These are phyloP conservation scores for Clarias pachynema DNA, from an alignment of 2,797 vertebrate species.

Conservation along the genomic window DNA sequence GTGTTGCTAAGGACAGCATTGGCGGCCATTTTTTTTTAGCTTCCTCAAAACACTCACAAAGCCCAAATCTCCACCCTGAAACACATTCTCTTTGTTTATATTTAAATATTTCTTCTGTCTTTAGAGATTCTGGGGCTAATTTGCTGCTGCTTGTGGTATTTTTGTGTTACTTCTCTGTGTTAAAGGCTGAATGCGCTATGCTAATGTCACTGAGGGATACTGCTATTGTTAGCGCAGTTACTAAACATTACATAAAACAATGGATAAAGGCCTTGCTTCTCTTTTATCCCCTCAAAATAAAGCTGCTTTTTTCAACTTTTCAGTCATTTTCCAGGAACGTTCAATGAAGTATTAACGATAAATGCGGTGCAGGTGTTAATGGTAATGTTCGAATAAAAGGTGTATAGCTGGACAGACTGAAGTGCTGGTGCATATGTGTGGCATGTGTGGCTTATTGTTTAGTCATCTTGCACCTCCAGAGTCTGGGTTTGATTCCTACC, in stretches of 20 bases:
- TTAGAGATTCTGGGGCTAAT: neutral
- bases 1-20: neutral
- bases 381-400: neutral
- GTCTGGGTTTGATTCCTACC: no score
- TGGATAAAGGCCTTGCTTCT: neutral
- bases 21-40: neutral
- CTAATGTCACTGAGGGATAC: neutral
- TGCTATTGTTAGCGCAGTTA: neutral
- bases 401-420: neutral
- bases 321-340: neutral
- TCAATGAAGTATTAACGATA: neutral
- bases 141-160: neutral
- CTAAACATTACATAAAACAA: neutral
- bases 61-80: neutral
- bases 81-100: neutral
- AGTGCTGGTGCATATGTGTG: no score
- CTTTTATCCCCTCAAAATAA: neutral
- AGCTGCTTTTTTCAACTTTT: neutral
- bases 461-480: no score
- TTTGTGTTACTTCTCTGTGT: neutral
- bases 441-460: no score
- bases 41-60: neutral
- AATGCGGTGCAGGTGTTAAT: neutral
- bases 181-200: neutral
- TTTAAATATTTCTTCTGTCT: neutral